Evolutionary conservation across 2,888 invertebrate genomes (phyloP), one percentile per base, ranked within the genome.

Genomic region (Stramonita haemastoma): DNA sequence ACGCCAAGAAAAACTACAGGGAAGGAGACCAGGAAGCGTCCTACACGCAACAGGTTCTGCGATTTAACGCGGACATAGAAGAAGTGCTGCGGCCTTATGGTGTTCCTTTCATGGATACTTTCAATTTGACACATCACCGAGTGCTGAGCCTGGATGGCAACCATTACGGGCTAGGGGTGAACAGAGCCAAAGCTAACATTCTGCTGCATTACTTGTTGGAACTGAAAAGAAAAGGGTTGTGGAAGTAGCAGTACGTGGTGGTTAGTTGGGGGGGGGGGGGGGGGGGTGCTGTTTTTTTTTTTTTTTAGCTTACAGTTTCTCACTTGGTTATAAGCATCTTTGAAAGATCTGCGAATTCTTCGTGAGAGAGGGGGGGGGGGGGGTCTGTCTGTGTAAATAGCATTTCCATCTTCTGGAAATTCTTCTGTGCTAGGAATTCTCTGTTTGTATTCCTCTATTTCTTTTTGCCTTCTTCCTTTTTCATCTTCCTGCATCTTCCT

Each of bases 161-260:
- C 1, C 83, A 83, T 17, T 83, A 83, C 36, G 83, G 83, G 15
- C 83, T 83, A 19, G 83, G 83, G 34, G 26, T 83, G 11, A 83
- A 83, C 83, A 32, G 83, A 0, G 83, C 34, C 83, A 83, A 83
- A 26, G 83, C 46, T 36, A 32, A 34, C 36, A 83, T 83, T 19
- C 26, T 83, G 34, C 36, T 83, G 34, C 29, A 83, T 46, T 83
- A 83, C 36, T 34, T 83, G 34, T 83, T 36, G 46, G 83, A 83
- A 36, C 22, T 83, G 46, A 17, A 34, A 8, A 8, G 26, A 1
- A 83, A 83, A 36, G 46, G 36, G 13, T 5, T 83, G 83, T 83
- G 83, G 83, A 36, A 46, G 46, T 46, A 46, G 46, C 8, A 46
- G 46, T 46, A 46, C n/a, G 46, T 46, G 46, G 46, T 46, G 8